Conservation (phyloP, 2,888 invertebrate genomes). For the Ichneumoninae sp. region DNA sequence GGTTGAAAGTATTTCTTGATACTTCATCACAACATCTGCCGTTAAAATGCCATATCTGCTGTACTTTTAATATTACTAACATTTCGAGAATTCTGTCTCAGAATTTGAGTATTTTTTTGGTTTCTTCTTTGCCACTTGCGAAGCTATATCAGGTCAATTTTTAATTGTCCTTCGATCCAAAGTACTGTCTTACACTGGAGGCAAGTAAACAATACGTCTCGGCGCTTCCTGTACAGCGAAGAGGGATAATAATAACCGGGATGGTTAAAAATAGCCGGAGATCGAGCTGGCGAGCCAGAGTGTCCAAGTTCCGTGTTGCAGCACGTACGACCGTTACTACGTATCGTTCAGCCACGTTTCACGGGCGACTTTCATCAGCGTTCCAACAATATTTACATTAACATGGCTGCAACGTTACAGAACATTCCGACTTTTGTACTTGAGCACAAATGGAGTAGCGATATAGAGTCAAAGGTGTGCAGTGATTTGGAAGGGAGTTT, state of each 20-base stretch:
- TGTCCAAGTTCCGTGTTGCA: slow-evolving; percentile 41
- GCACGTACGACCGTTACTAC: slow-evolving; percentile 46
- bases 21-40: neutral
- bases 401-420: slow-evolving; percentile 80
- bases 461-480: slow-evolving; percentile 78
- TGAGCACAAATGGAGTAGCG: slow-evolving; percentile 82
- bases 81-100: neutral
- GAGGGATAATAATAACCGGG: slow-evolving; percentile 78
- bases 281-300: slow-evolving; percentile 68
- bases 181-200: slow-evolving; percentile 4
- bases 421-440: slow-evolving; percentile 83
- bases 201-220: slow-evolving; percentile 39
- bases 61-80: neutral
- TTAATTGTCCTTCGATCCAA: neutral
- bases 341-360: slow-evolving; percentile 47
- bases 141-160: neutral
- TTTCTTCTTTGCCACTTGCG: neutral
- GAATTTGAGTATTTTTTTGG: neutral
- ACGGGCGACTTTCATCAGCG: slow-evolving; percentile 6
- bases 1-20: neutral
- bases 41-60: neutral
- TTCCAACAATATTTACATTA: slow-evolving; percentile 64
- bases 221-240: slow-evolving; percentile 56
- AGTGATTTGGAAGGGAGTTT: slow-evolving; percentile 73
- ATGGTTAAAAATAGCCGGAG: slow-evolving; percentile 77